Evolutionary conservation across 1,140 invertebrate genomes (phyloP), one percentile per base, ranked within the genome.

Genomic region (Sarcophaga peregrina): DNA sequence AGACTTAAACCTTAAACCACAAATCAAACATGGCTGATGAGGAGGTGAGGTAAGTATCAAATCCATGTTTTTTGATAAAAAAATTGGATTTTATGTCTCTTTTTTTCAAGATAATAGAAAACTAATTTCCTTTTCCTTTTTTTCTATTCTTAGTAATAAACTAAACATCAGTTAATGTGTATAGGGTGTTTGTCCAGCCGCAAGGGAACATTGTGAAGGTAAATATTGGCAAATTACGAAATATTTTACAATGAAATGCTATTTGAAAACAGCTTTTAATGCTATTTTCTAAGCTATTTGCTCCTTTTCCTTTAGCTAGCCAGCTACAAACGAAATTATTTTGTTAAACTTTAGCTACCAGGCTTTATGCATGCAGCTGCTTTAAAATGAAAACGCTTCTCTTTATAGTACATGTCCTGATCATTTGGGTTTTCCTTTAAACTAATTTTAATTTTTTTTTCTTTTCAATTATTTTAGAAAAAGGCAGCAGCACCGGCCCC

Each of bases 1-100:
- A 89, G 86, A 89, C 85, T 85, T 84, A 88, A 84, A 81, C 52
- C 76, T 75, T 84, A 85, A 88, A 90, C 88, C 87, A 90, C 87
- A 90, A 90, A 92, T 89, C 86, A 80, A 95, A 89, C 92, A 96
- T 96, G 95, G 95, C 95, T 92, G 95, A 96, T 94, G 95, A 96
- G 94, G 95, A 96, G 93, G 95, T 96, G 93, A 95, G 95, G 95
- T 96, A 92, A 92, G 94, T 94, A 92, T 91, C 87, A 15, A 13
- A 50, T 75, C 74, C 37, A 37, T 2, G 25, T 37, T n/a, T 75
- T 74, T 6, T 25, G 8, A 62, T 62, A 15, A 62, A 62, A 62
- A 1, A 37, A 37, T 4, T 37, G 25, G 25, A 37, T 37, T 37
- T 2, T 37, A 37, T 37, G n/a, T n/a, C n/a, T n/a, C 4, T 37